Percentiles rank a stretch among this genome's conserved stretches.
These are phyloP conservation scores for Agrochola macilenta DNA, from an alignment of 2,888 invertebrate species.

Conservation along the genomic window DNA sequence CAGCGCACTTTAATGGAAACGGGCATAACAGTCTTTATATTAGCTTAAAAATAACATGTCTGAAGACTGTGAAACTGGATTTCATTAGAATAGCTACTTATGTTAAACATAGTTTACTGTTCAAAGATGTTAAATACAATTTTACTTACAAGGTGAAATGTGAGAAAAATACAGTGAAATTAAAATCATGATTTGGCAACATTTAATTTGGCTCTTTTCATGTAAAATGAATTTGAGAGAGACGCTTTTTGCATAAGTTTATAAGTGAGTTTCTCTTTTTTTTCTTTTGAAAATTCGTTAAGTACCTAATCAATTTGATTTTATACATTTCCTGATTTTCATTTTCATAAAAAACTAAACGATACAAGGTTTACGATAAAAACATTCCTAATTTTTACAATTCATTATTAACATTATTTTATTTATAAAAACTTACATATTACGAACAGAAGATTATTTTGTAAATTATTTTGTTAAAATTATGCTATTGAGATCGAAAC, in stretches of 20 bases:
- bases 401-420: conserved; percentile 42
- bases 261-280: not conserved
- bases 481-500: conserved; percentile 41
- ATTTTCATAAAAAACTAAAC: conserved; percentile 12
- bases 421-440: conserved; percentile 55
- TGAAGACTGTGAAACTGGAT: conserved; percentile 52
- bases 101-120: conserved; percentile 37
- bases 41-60: conserved; percentile 4
- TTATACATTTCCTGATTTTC: not conserved
- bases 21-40: not conserved
- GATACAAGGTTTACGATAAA: conserved; percentile 36
- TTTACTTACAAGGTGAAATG: not conserved
- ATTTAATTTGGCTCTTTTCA: not conserved
- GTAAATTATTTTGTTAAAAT: conserved; percentile 2
- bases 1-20: not conserved
- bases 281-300: not conserved
- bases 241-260: not conserved
- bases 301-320: not conserved
- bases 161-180: not conserved
- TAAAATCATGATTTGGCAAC: conserved; percentile 18
- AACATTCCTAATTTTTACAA: conserved; percentile 41
- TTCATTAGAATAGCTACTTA: conserved; percentile 54
- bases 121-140: conserved; percentile 19
- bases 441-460: conserved; percentile 27
- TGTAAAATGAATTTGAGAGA: not conserved